Percentiles rank a stretch among this genome's conserved stretches.
Evolutionary conservation across 2,113 vertebrate species (phyloP).

Genomic region (Naja naja): DNA sequence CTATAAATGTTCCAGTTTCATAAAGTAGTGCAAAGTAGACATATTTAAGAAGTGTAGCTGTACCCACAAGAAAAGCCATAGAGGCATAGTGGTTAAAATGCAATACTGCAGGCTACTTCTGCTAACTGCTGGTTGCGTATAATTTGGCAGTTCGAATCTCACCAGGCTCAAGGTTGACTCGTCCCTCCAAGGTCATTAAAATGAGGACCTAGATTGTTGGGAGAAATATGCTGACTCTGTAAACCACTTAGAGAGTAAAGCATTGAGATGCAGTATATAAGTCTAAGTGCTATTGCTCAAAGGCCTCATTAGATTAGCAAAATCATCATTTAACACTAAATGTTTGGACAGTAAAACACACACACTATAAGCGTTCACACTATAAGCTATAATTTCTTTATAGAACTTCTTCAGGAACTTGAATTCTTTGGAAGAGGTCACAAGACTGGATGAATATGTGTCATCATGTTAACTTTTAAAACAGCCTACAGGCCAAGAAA

Average conservation of each 20-base stretch:
- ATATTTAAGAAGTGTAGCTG: neutral
- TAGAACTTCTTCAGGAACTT: neutral
- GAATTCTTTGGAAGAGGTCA: neutral
- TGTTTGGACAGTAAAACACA: neutral
- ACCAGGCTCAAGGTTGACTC: no score
- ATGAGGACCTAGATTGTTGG: no score
- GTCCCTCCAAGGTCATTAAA: no score
- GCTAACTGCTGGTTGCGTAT: no score
- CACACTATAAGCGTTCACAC: neutral
- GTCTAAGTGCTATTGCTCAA: no score
- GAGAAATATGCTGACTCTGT: no score
- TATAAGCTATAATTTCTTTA: neutral
- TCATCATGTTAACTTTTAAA: neutral
- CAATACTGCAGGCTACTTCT: no score
- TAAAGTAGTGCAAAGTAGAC: neutral
- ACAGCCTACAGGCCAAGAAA: neutral
- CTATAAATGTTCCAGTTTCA: neutral
- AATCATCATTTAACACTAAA: conserved; percentile 12
- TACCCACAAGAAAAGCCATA: neutral
- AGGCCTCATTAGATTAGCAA: neutral
- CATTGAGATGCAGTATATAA: no score
- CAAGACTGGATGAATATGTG: neutral
- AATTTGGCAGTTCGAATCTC: no score
- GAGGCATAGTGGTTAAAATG: no score
- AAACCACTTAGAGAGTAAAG: no score